Evolutionary conservation across 2,888 invertebrate species (phyloP), one percentile per base, ranked within the genome.

Genomic region (Sinotaia quadrata): DNA sequence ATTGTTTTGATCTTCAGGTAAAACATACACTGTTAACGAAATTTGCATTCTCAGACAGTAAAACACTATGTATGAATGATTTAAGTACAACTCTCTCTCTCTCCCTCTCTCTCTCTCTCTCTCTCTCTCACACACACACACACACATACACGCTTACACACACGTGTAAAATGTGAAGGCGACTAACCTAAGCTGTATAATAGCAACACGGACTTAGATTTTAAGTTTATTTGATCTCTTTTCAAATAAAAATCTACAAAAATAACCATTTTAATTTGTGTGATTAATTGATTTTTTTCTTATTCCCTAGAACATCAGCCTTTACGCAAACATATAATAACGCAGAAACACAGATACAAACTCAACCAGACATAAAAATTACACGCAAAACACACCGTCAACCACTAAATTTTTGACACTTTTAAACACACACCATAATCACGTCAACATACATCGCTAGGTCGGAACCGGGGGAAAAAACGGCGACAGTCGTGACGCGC

Each of bases 71-170:
- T n/a, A n/a, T n/a, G n/a, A n/a, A n/a, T n/a, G n/a, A n/a, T n/a
- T n/a, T n/a, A n/a, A n/a, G n/a, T n/a, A n/a, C n/a, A n/a, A n/a
- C n/a, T 52, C 18, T 7, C 52, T 8, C 18, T 7, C 8, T 18
- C 31, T 1, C 10, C 18, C 8, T 52, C 27, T 52, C 52, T 8
- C 49, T 8, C 51, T 15, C 51, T 15, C 51, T 15, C 51, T 15
- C 51, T 29, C 27, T 29, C 51, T 29, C 51, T 29, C 51, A 51
- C 51, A 51, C 51, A 51, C 27, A 27, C 51, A 51, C 27, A 51
- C 51, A 51, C 51, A 51, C 8, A 51, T 31, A 24, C 51, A 51
- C 51, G 31, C 51, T 29, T 2, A 21, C 34, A 31, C 34, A 21
- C 21, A 21, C 33, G 24, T 41, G 8, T 12, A 41, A 18, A 33